These are phyloP conservation scores for Catocala fraxini DNA, from an alignment of 2,888 invertebrate species.

Conservation along the genomic window DNA sequence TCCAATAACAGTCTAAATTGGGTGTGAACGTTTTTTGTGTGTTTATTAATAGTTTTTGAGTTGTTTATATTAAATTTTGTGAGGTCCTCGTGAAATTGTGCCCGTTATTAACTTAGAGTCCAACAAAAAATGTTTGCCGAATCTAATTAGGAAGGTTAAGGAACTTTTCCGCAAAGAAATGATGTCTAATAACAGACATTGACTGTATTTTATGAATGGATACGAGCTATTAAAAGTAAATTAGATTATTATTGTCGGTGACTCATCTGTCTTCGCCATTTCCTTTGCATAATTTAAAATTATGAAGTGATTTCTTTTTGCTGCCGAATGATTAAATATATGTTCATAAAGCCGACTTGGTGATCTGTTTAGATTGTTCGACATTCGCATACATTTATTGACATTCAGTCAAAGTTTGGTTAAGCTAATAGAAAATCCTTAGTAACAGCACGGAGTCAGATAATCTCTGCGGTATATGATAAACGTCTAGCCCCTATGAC, in stretches of 20 bases:
- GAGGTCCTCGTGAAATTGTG: slow-evolving; percentile 51
- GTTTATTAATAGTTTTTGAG: slow-evolving; percentile 60
- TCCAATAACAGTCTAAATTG: slow-evolving; percentile 69
- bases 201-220: slow-evolving; percentile 41
- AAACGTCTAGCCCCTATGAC: too few relatives aligned
- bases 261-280: slow-evolving; percentile 14
- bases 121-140: slow-evolving; percentile 46
- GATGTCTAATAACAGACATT: slow-evolving; percentile 47
- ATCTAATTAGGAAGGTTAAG: slow-evolving; percentile 42
- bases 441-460: too few relatives aligned
- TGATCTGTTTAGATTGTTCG: too few relatives aligned
- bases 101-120: slow-evolving; percentile 27
- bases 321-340: too few relatives aligned
- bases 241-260: slow-evolving; percentile 39
- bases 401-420: too few relatives aligned
- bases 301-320: slow-evolving; percentile 1
- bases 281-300: slow-evolving; percentile 2
- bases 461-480: too few relatives aligned
- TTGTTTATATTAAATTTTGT: slow-evolving; percentile 65
- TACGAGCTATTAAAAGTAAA: slow-evolving; percentile 46
- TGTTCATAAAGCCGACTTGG: too few relatives aligned
- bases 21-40: slow-evolving; percentile 74
- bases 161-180: slow-evolving; percentile 47
- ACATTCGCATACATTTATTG: too few relatives aligned
- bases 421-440: too few relatives aligned